These are phyloP conservation scores for Polydrusus pterygomalis DNA, from an alignment of 2,888 invertebrate species.

Conservation along the genomic window DNA sequence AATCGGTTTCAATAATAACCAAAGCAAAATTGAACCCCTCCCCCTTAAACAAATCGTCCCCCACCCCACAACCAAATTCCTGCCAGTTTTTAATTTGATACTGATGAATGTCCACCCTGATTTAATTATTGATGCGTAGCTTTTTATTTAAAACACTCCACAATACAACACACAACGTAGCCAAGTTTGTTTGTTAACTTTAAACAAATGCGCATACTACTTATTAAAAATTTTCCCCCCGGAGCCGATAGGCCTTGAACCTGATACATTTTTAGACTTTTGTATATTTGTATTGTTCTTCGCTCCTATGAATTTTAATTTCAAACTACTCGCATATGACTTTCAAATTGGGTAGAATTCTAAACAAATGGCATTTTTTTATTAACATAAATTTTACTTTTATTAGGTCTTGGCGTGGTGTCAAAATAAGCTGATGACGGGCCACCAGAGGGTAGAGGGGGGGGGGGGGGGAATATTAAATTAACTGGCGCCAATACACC, in stretches of 20 bases:
- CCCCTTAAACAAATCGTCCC: no score
- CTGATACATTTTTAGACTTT: slow-evolving; percentile 37
- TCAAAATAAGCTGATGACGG: background rate
- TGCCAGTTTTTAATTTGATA: no score
- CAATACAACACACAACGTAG: background rate
- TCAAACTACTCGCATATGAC: slow-evolving; percentile 10
- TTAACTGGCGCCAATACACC: background rate
- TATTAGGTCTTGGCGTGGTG: slow-evolving; percentile 5
- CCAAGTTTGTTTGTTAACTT: slow-evolving; percentile 12
- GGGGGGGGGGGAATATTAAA: background rate
- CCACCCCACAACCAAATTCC: no score
- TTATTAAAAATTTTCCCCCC: slow-evolving; percentile 15
- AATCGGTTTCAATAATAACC: no score
- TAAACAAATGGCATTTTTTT: background rate
- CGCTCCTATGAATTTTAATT: slow-evolving; percentile 18
- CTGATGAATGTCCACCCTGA: background rate
- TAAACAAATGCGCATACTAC: slow-evolving; percentile 19
- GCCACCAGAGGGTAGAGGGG: no score
- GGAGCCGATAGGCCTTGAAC: slow-evolving; percentile 30
- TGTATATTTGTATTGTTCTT: slow-evolving; percentile 30
- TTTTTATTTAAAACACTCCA: background rate
- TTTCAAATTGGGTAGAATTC: slow-evolving; percentile 25
- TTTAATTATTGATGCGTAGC: no score
- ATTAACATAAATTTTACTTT: slow-evolving; percentile 3
- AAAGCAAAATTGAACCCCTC: no score